Evolutionary conservation across 2,113 vertebrate species (phyloP).

Genomic region (Origma solitaria): DNA sequence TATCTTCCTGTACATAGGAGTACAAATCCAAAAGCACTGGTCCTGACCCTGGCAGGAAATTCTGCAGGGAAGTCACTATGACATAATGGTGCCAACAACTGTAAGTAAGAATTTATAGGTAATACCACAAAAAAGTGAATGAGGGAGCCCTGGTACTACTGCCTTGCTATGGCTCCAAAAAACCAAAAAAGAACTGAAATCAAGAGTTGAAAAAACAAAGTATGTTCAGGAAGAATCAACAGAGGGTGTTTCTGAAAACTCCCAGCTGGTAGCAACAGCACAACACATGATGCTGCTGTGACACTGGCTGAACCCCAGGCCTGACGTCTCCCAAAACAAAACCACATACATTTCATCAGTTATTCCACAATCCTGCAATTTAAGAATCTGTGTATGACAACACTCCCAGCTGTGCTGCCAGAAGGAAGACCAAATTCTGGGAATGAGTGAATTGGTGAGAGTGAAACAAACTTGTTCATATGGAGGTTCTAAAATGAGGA

Average conservation of each 20-base stretch:
- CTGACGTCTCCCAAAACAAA: neutral
- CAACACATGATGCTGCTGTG: neutral
- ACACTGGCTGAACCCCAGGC: conserved; percentile 2
- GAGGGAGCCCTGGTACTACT: neutral
- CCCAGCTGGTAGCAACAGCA: conserved; percentile 23
- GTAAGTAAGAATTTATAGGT: neutral
- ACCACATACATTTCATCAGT: neutral
- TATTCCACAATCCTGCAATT: neutral
- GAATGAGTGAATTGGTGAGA: neutral
- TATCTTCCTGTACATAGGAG: neutral
- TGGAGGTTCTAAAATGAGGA: neutral
- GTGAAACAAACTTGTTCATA: neutral
- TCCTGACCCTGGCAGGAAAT: neutral
- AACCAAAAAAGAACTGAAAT: neutral
- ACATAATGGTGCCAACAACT: neutral
- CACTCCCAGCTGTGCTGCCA: neutral
- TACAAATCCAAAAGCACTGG: neutral
- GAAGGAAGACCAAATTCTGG: neutral
- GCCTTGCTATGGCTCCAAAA: neutral
- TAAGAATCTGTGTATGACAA: conserved; percentile 1
- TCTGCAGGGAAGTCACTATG: neutral
- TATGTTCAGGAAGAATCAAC: neutral
- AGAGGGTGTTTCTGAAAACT: neutral
- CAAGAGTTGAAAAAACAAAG: neutral
- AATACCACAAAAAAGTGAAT: neutral